These are phyloP conservation scores for Distichodus sexfasciatus DNA, from an alignment of 2,797 vertebrate species.

Conservation along the genomic window DNA sequence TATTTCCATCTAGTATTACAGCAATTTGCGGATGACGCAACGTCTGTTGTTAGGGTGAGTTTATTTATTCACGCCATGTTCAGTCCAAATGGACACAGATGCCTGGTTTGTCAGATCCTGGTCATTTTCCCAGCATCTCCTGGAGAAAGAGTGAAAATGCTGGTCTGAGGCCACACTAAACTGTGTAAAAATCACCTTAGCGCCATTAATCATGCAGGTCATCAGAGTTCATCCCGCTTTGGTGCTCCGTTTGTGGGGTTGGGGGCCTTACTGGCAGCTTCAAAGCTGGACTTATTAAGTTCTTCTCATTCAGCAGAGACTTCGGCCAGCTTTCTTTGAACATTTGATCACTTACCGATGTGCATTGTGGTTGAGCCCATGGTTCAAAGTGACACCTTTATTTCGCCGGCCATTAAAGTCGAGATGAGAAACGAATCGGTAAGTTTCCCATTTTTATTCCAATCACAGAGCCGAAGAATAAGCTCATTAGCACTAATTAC, in stretches of 20 bases:
- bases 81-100: constrained; percentile 27
- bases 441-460: constrained; percentile 68
- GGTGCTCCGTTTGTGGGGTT: constrained; percentile 56
- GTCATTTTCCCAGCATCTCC: constrained; percentile 28
- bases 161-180: constrained; percentile 69
- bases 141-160: constrained; percentile 60
- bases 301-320: constrained; percentile 63
- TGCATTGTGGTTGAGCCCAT: constrained; percentile 50
- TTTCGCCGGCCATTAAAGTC: constrained; percentile 66
- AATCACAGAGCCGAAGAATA: constrained; percentile 60
- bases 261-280: constrained; percentile 57
- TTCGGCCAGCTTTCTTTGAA: constrained; percentile 69
- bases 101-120: constrained; percentile 3
- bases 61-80: constrained; percentile 51
- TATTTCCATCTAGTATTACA: constrained; percentile 47
- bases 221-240: constrained; percentile 65
- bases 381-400: constrained; percentile 74
- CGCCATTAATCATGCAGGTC: constrained; percentile 72
- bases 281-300: constrained; percentile 74
- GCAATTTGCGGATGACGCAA: constrained; percentile 46
- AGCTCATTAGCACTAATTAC: constrained; percentile 73
- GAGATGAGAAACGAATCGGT: constrained; percentile 52
- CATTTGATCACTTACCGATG: constrained; percentile 76
- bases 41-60: constrained; percentile 50
- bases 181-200: constrained; percentile 59